phyloP scores from a whole-genome alignment of 35 echinoderm and acorn worm genomes.

The Strongylocentrotus purpuratus region DNA sequence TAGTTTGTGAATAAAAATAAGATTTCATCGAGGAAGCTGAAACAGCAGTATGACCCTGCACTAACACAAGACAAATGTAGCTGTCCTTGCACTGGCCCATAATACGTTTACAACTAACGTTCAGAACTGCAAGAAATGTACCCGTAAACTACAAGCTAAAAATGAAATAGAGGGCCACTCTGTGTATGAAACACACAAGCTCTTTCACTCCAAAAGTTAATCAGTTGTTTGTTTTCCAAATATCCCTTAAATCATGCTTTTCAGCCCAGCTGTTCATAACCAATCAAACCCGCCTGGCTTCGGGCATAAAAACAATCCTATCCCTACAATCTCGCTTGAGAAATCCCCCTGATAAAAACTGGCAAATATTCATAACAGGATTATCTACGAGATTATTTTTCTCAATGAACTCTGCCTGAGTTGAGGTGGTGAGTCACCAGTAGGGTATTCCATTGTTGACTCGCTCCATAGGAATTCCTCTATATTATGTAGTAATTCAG shows the following conservation, averaged over 20 bases:
- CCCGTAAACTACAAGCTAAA: too few species aligned
- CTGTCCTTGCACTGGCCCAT: too few species aligned
- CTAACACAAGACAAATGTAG: too few species aligned
- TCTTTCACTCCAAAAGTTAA: background rate
- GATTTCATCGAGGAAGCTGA: too few species aligned
- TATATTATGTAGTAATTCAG: background rate
- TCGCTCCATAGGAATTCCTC: background rate
- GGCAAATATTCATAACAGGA: slow-evolving; percentile 10
- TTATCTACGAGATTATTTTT: background rate
- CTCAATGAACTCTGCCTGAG: background rate
- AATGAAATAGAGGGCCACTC: too few species aligned
- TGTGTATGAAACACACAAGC: background rate
- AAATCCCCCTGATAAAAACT: background rate
- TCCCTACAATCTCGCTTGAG: background rate
- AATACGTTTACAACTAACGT: too few species aligned
- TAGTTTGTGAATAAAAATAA: too few species aligned
- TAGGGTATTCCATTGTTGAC: background rate
- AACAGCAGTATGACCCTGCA: background rate
- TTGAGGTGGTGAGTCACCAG: background rate
- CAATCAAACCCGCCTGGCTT: background rate
- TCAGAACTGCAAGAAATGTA: too few species aligned
- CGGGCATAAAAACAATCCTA: background rate
- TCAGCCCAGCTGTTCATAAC: background rate
- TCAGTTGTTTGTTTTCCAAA: background rate
- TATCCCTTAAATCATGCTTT: background rate